Base-by-base conservation (phyloP, 2,888 invertebrate genomes). In the Drosophila neutralis region DNA sequence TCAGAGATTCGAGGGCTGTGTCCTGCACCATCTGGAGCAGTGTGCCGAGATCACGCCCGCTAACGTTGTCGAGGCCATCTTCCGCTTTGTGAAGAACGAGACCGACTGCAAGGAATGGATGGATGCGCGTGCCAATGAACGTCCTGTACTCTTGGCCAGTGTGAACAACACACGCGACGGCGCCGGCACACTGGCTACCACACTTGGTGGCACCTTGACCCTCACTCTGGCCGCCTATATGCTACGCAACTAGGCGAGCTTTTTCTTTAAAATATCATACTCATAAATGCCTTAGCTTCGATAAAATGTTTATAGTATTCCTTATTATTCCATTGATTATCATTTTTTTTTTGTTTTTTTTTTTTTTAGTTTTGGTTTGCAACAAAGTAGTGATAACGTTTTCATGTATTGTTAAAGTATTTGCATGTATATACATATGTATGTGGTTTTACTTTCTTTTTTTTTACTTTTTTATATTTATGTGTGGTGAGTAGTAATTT, bases 41-140 rank as follows among this genome's bases (percentile, higher is more conserved):
- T 97, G 97, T 87, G 90, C 92, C 0, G 95, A 96, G 54, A 96
- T 96, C 8, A 97, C 97, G 0, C 96, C 97, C 0, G 95, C 95
- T 36, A 97, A 97, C 92, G 95, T 97, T 86, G 95, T 96, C 0
- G 96, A 97, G 73, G 95, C 97, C 0, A 94, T 97, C 65, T 95
- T 97, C 89, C 95, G 94, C 75, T 97, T 95, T 89, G 94, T 97
- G 10, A 95, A 94, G 85, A 95, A 95, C 87, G 95, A 94, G 66
- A 95, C 95, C 1, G 95, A 95, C 0, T 97, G 97, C 84, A 77
- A 87, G 67, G 65, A 78, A 31, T 88, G 82, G 78, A 78, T 91
- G 63, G 63, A 86, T 33, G 80, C 82, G 1, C 83, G 79, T 2
- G 66, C 79, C 58, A 91, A 87, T 10, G 80, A 82, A 58, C 82